Percentiles rank a stretch among this genome's conserved stretches.
Conservation (phyloP, 2,797 vertebrate species). For the Pangasius sanitwongsei region DNA sequence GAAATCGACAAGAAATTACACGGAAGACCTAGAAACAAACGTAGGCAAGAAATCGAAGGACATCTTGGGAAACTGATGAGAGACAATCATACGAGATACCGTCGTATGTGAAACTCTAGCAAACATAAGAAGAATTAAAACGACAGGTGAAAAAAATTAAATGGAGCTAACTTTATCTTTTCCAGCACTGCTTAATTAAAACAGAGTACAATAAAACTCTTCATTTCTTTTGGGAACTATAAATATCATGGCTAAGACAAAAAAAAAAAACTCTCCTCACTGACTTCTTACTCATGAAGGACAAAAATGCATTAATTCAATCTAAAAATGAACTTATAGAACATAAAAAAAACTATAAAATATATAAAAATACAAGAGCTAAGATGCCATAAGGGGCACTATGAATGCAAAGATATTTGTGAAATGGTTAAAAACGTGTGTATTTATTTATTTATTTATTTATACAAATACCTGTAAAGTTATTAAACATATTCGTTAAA, state of each 20-base stretch:
- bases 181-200: background rate
- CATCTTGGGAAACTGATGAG: background rate
- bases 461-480: background rate
- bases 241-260: background rate
- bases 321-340: background rate
- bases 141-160: background rate
- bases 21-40: background rate
- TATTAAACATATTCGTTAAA: background rate
- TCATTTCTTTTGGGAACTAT: background rate
- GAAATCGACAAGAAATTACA: constrained; percentile 6
- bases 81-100: background rate
- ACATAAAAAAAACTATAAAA: background rate
- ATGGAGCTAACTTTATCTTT: background rate
- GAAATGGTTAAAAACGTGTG: no score
- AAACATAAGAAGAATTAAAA: background rate
- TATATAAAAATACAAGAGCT: background rate
- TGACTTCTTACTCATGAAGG: background rate
- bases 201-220: background rate
- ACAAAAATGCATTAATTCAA: background rate
- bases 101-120: background rate
- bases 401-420: background rate
- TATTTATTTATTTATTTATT: background rate
- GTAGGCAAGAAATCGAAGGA: background rate
- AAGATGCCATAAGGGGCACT: background rate
- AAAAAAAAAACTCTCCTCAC: no score